These are phyloP conservation scores for Chaetodon auriga DNA, from an alignment of 2,113 vertebrate species.

Conservation along the genomic window DNA sequence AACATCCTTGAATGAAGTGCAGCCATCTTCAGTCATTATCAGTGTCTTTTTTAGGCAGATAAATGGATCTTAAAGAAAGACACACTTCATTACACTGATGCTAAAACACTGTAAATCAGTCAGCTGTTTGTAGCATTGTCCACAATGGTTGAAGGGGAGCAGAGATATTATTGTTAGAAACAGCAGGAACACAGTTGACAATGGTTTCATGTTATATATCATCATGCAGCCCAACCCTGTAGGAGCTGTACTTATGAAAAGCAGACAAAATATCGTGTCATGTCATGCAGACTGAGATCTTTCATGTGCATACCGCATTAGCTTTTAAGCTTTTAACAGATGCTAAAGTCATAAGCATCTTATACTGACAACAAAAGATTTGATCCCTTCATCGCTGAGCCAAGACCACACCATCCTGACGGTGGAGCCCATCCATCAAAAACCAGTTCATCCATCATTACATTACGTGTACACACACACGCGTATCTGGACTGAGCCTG, in stretches of 20 bases:
- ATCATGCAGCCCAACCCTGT: no score
- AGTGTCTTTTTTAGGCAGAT: not conserved
- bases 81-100: not conserved
- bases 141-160: not conserved
- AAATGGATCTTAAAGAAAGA: not conserved
- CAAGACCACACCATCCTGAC: conserved; percentile 11
- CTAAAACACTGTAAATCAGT: not conserved
- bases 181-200: not conserved
- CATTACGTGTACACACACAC: not conserved
- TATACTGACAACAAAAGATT: not conserved
- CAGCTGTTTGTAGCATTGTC: not conserved
- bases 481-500: not conserved
- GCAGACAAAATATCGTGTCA: not conserved
- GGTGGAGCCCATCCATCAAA: not conserved
- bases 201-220: not conserved
- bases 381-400: not conserved
- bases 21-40: not conserved
- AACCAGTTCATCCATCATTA: not conserved
- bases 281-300: not conserved
- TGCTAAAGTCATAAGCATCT: conserved; percentile 12
- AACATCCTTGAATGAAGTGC: not conserved
- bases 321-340: not conserved
- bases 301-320: not conserved
- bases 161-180: no score
- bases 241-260: not conserved